Evolutionary conservation across 23 tunicate species (phyloP).

Genomic region (Trididemnum nubilum): DNA sequence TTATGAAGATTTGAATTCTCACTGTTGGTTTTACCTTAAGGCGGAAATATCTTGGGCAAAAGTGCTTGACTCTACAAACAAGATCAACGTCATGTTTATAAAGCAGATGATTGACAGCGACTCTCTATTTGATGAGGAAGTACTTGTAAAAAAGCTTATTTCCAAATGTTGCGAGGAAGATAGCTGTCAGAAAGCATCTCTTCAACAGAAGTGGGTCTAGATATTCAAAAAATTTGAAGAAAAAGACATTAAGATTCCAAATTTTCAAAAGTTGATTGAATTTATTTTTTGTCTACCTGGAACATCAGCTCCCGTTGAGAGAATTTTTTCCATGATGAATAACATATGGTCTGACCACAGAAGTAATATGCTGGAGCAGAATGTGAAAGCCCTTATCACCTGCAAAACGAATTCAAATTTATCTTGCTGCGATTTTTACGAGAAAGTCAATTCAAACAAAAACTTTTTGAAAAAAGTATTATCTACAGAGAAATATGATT

Average conservation of each 20-base stretch:
- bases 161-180: no score
- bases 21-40: constrained; percentile 52
- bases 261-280: constrained; percentile 58
- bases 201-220: constrained; percentile 60
- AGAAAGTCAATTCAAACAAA: constrained; percentile 50
- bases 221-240: no score
- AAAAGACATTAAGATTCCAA: constrained; percentile 48
- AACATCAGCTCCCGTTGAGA: constrained; percentile 61
- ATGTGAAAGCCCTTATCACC: constrained; percentile 59
- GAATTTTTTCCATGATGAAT: constrained; percentile 54
- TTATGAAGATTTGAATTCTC: constrained; percentile 55
- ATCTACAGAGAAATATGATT: constrained; percentile 53
- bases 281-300: constrained; percentile 64
- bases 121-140: constrained; percentile 58
- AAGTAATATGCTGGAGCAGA: constrained; percentile 57
- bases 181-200: constrained; percentile 60
- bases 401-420: constrained; percentile 47
- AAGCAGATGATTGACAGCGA: no score
- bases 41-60: constrained; percentile 51
- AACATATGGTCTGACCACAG: constrained; percentile 59
- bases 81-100: constrained; percentile 57
- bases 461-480: constrained; percentile 42
- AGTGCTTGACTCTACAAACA: constrained; percentile 45
- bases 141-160: constrained; percentile 55
- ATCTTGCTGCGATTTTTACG: constrained; percentile 60